Evolutionary conservation across 2,888 invertebrate species (phyloP), one percentile per base, ranked within the genome.

Genomic region (Plemyria rubiginata): DNA sequence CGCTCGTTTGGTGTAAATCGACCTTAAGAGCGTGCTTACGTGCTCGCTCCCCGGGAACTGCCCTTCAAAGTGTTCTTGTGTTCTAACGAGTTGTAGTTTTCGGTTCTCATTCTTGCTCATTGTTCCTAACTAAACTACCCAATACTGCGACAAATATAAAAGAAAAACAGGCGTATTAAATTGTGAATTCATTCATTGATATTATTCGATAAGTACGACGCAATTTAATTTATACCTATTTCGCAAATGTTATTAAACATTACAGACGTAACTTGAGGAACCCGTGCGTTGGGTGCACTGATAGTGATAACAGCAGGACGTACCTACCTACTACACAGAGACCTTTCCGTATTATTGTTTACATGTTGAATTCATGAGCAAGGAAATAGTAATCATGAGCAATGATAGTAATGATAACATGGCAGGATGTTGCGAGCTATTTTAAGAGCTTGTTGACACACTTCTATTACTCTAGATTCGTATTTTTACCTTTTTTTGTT

Each of bases 321-420:
- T 22, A 22, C 22, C 22, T 22, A 22, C 22, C n/a, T n/a, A n/a
- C n/a, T n/a, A n/a, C n/a, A n/a, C 12, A 38, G 13, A 28, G 15
- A 28, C 38, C 8, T 51, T 46, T 13, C 50, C 36, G 12, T 57
- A 5, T 58, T 15, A 12, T 12, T 50, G 36, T 54, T 49, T 38
- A 55, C 55, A 45, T 16, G 43, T 60, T 53, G 48, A 57, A 43
- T 43, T 46, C 51, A 58, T 43, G 62, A 49, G 9, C 43, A 48
- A 53, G 62, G 57, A 54, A 49, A 43, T 57, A 29, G 12, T 29
- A 49, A 53, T 56, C 43, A 56, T 41, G 41, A 41, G 11, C 16
- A 16, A 52, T 48, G 48, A 32, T 53, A 41, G 11, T 13, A 16
- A 52, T 48, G 48, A 32, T 53, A 48, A 16, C 45, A 16, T n/a